Percentiles rank a stretch among this genome's conserved stretches.
phyloP scores from a whole-genome alignment of 1,140 invertebrate species.

The Phenacoccus solenopsis region DNA sequence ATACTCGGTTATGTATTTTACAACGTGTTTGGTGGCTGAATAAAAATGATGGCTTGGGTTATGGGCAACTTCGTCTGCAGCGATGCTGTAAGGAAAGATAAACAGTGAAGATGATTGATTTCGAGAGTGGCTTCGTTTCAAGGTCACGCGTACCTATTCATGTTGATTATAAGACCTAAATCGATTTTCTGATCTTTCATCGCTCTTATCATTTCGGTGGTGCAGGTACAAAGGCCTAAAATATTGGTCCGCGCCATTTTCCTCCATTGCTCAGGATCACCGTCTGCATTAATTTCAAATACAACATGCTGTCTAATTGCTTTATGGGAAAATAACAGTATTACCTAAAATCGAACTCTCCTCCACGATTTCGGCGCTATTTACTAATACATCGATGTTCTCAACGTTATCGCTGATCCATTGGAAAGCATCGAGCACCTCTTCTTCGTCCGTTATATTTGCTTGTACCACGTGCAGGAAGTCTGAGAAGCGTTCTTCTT shows the following conservation, averaged over 20 bases:
- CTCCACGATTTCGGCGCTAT: constrained; percentile 46
- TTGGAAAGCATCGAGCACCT: constrained; percentile 51
- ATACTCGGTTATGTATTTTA: not conserved
- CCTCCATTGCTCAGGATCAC: not conserved
- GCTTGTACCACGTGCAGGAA: constrained; percentile 37
- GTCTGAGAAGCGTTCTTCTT: not conserved
- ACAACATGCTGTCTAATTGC: too few species aligned
- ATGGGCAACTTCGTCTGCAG: not conserved
- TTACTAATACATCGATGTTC: constrained; percentile 56
- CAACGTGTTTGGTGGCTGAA: not conserved
- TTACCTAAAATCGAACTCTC: constrained; percentile 23
- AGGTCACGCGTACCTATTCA: not conserved
- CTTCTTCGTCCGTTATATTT: constrained; percentile 50
- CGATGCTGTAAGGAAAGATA: not conserved
- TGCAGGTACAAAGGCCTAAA: not conserved
- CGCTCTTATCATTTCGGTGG: not conserved
- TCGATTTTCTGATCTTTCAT: constrained; percentile 14
- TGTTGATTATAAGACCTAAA: not conserved
- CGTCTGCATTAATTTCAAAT: not conserved
- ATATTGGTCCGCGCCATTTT: constrained; percentile 2
- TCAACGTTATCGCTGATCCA: constrained; percentile 45
- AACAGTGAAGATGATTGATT: too few species aligned
- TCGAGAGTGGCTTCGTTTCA: not conserved
- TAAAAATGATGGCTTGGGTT: not conserved
- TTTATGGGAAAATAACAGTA: too few species aligned